A percentile compares a stretch with the other conserved stretches of the same genome.
These are phyloP conservation scores for Toxostoma redivivum DNA, from an alignment of 2,113 vertebrate species.

Conservation along the genomic window DNA sequence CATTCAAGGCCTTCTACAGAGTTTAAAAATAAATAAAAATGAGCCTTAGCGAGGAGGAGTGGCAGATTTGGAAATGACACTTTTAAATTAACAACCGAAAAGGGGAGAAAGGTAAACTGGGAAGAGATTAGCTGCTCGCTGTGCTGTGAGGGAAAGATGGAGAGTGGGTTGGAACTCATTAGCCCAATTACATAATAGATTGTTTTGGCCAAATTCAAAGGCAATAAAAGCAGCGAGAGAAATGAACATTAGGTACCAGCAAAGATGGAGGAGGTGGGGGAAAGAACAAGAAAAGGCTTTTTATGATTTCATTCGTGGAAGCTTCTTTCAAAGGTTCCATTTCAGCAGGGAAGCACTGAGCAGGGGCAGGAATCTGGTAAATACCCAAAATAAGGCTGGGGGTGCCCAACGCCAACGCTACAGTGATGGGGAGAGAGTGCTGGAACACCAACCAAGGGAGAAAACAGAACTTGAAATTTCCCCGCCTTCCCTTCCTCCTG, in stretches of 20 bases:
- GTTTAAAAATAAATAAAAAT: background rate
- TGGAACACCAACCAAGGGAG: background rate
- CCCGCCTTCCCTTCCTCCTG: background rate
- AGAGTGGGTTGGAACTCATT: background rate
- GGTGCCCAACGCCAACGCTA: fast-evolving
- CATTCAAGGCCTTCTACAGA: constrained; percentile 27
- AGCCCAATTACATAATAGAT: constrained; percentile 1
- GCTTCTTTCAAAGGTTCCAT: background rate
- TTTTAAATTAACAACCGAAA: background rate
- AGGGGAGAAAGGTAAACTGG: background rate
- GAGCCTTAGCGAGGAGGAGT: background rate
- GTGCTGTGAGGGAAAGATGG: background rate
- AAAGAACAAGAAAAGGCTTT: background rate
- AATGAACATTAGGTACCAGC: background rate
- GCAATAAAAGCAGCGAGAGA: background rate
- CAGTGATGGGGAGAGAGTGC: background rate
- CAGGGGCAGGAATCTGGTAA: background rate
- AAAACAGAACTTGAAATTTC: background rate
- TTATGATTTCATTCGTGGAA: background rate
- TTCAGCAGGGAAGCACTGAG: background rate
- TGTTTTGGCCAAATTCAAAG: background rate
- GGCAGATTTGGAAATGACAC: background rate
- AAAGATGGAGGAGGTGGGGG: background rate
- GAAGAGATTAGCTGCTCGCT: background rate
- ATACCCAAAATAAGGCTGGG: background rate